Evolutionary conservation across 2,797 vertebrate species (phyloP).

Genomic region (Trematomus bernacchii): DNA sequence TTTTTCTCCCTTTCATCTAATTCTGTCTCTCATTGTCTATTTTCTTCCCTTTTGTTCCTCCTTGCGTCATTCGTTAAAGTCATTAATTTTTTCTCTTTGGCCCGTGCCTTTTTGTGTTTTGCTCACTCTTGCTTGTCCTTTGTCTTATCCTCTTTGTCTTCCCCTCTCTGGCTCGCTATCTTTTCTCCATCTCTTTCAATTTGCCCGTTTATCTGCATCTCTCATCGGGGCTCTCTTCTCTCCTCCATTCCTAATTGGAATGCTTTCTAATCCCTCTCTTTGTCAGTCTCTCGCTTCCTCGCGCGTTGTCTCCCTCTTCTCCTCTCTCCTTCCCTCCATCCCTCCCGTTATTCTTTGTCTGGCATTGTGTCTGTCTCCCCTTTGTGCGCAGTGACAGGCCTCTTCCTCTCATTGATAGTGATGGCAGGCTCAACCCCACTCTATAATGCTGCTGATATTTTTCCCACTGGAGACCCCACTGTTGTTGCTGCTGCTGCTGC

Average conservation of each 20-base stretch:
- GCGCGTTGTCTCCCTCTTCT: conserved; percentile 43
- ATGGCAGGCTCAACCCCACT: conserved; percentile 80
- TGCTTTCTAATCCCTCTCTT: conserved; percentile 60
- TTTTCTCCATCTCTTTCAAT: conserved; percentile 60
- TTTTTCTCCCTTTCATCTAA: conserved; percentile 70
- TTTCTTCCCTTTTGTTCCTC: conserved; percentile 62
- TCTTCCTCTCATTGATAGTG: conserved; percentile 84
- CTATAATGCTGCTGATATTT: conserved; percentile 82
- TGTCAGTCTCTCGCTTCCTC: conserved; percentile 51
- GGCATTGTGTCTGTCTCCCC: conserved; percentile 67
- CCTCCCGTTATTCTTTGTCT: conserved; percentile 62
- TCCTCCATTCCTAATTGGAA: conserved; percentile 65
- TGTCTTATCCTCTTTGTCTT: conserved; percentile 59
- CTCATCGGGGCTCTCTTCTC: conserved; percentile 57
- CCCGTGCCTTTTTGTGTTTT: conserved; percentile 34
- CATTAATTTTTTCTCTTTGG: conserved; percentile 73
- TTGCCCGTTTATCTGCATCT: conserved; percentile 65
- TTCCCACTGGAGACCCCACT: conserved; percentile 81
- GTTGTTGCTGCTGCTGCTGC: conserved; percentile 62
- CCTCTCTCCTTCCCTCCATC: conserved; percentile 52
- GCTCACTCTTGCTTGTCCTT: conserved; percentile 56
- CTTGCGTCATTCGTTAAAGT: conserved; percentile 49
- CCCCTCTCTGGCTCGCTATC: conserved; percentile 51
- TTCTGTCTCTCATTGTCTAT: conserved; percentile 72
- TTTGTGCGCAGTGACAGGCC: conserved; percentile 81